Evolutionary conservation across 2,113 vertebrate species (phyloP).

Genomic region (Phaethon lepturus): DNA sequence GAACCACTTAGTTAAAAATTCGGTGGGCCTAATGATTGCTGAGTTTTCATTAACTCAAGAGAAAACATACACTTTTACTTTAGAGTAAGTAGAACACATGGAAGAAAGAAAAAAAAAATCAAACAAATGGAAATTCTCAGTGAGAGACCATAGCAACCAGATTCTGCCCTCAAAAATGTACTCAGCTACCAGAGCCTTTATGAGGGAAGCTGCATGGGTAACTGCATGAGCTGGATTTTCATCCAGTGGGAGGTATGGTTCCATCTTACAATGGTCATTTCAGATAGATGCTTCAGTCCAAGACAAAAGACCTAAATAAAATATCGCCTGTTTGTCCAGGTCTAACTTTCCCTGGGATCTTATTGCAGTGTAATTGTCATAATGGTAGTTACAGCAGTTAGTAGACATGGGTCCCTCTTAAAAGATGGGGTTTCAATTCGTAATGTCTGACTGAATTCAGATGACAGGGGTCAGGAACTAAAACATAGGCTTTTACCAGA

Average conservation of each 20-base stretch:
- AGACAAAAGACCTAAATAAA: background rate
- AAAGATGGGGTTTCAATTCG: background rate
- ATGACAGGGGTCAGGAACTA: background rate
- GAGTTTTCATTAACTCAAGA: background rate
- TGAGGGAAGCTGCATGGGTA: rapidly evolving
- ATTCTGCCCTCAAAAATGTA: constrained; percentile 3
- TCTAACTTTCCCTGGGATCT: background rate
- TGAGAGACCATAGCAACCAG: background rate
- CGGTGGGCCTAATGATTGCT: background rate
- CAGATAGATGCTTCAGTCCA: background rate
- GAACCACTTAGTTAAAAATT: constrained; percentile 20
- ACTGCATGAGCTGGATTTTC: background rate
- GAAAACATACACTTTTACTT: background rate
- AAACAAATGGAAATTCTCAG: background rate
- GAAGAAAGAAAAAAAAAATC: background rate
- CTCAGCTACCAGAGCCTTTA: background rate
- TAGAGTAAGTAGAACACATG: background rate
- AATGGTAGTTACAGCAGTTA: background rate
- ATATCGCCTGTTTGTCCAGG: background rate
- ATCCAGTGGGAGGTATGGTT: background rate
- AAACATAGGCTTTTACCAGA: background rate
- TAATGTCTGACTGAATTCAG: background rate
- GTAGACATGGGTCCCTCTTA: background rate
- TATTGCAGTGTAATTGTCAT: background rate
- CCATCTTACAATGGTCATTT: background rate